Conservation (phyloP, 2,797 vertebrate genomes). For the Spinibarbus caldwelli region DNA sequence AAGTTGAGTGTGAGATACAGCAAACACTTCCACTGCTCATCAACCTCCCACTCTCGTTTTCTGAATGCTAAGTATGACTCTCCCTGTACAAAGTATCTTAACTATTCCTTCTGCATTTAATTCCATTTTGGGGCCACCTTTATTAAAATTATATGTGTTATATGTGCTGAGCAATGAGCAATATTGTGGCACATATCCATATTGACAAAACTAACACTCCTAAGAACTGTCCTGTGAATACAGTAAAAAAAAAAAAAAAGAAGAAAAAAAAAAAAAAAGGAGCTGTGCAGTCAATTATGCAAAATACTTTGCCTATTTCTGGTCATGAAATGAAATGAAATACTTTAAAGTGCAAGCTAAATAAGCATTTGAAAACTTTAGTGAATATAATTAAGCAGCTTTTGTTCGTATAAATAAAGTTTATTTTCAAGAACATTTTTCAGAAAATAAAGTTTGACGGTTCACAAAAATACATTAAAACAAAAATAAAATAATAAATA, state of each 20-base stretch:
- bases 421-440: too few relatives aligned
- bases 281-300: neutral
- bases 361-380: neutral
- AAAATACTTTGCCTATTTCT: neutral
- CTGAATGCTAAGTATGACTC: slow-evolving; percentile 29
- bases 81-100: neutral
- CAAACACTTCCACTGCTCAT: slow-evolving; percentile 45
- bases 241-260: neutral
- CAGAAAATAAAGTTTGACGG: neutral
- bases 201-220: slow-evolving; percentile 5
- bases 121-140: neutral
- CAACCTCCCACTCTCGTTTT: neutral
- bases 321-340: neutral
- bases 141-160: too few relatives aligned
- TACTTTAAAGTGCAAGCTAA: neutral
- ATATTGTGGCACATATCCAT: neutral
- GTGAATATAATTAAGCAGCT: neutral
- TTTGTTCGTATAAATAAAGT: neutral
- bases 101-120: neutral
- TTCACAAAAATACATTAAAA: neutral
- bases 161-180: neutral
- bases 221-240: neutral
- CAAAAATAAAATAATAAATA: neutral
- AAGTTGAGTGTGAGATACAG: slow-evolving; percentile 54
- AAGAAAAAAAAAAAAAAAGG: too few relatives aligned